Evolutionary conservation across 1,140 invertebrate genomes (phyloP).

Genomic region (Drosophila nannoptera): DNA sequence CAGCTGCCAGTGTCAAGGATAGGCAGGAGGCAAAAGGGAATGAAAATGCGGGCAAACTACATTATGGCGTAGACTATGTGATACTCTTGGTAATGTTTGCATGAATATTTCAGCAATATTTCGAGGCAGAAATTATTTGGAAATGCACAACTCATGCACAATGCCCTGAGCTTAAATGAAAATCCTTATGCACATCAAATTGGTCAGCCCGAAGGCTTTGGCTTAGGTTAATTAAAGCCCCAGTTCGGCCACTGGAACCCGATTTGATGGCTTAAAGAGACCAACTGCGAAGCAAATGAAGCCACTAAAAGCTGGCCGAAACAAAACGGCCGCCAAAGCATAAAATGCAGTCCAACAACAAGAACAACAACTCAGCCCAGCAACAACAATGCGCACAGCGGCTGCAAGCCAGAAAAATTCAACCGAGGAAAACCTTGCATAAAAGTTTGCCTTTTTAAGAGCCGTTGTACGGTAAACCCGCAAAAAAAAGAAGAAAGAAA

Average conservation of each 20-base stretch:
- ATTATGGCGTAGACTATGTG: constrained; percentile 11
- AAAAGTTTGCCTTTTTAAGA: constrained; percentile 11
- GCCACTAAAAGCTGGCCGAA: constrained; percentile 38
- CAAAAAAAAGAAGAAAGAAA: background rate
- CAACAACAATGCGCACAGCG: background rate
- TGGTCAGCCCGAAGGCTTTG: constrained; percentile 3
- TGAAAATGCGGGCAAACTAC: constrained; percentile 11
- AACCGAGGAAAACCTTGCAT: constrained; percentile 28
- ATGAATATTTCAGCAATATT: too few species aligned
- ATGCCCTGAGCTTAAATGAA: background rate
- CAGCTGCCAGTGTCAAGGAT: constrained; percentile 69
- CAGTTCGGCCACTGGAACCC: constrained; percentile 2
- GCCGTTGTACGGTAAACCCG: background rate
- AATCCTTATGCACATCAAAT: background rate
- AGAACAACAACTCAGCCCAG: constrained; percentile 1
- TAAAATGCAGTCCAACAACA: constrained; percentile 14
- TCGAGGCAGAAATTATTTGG: background rate
- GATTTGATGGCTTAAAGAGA: constrained; percentile 27
- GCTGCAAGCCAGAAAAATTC: constrained; percentile 26
- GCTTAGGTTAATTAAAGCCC: constrained; percentile 25
- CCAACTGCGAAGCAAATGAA: constrained; percentile 38
- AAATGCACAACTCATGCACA: background rate
- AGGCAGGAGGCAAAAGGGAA: constrained; percentile 43
- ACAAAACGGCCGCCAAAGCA: constrained; percentile 23
- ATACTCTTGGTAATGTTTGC: too few species aligned